Evolutionary conservation across 2,113 vertebrate genomes (phyloP), one percentile per base, ranked within the genome.

Genomic region (Spea bombifrons): DNA sequence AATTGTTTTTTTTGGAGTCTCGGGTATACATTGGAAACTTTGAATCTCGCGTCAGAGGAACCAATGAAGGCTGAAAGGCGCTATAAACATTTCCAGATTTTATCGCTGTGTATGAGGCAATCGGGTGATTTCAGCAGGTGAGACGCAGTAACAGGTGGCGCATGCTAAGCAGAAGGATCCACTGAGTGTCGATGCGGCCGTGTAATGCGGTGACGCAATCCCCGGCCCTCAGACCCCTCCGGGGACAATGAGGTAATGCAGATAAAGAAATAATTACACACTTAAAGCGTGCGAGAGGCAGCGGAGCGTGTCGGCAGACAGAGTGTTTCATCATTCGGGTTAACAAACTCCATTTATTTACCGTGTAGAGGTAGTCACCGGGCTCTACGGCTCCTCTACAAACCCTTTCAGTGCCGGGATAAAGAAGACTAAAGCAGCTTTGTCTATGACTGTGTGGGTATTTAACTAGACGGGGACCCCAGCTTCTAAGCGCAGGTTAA

Each of bases 191-290:
- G 82, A 83, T 55, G 44, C 13, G 15, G 81, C 79, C 15, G 71
- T 52, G 84, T 79, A 83, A 72, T 78, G 85, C 79, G 84, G 75
- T 88, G 88, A 89, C 73, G 88, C 88, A 85, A 75, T 16, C 75
- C 67, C 82, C 69, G 57, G 48, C 82, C 0, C 43, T 48, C 9
- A 7, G 4, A 9, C 15, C 49, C 84, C 57, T 0, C 45, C 67
- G 70, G 67, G 75, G 52, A 0, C 81, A 85, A 81, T 86, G 86
- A 87, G 81, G 85, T 86, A 86, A 87, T 83, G 80, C 84, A 80
- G 75, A 83, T 71, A 87, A n/a, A 66, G 76, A 30, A 73, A 72
- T 63, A 61, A 79, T 73, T 47, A 57, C 46, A 85, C 67, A 78
- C 82, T 83, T 30, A 30, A 30, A 30, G 30, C 30, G 30, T 30